These are phyloP conservation scores for Trachelus stipa DNA, from an alignment of 2,888 invertebrate species.

Conservation along the genomic window DNA sequence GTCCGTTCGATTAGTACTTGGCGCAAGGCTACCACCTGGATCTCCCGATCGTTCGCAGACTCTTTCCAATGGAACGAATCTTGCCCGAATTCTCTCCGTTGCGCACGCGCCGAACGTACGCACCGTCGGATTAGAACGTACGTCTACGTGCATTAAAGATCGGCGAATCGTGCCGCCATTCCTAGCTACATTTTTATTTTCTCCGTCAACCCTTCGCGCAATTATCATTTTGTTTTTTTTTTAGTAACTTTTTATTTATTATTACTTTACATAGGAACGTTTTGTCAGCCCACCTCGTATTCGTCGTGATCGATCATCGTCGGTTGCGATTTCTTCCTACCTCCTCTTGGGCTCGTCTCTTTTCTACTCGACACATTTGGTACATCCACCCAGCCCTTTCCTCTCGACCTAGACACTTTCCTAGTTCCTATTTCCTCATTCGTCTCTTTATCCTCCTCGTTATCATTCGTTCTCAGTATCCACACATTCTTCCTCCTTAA, in stretches of 20 bases:
- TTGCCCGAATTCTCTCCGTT: not conserved
- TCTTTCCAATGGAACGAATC: no score
- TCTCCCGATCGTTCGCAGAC: no score
- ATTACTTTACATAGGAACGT: constrained; percentile 67
- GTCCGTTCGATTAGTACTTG: not conserved
- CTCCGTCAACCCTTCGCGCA: constrained; percentile 27
- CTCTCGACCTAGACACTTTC: not conserved
- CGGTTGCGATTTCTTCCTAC: not conserved
- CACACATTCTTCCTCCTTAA: no score
- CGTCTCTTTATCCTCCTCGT: not conserved
- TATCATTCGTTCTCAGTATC: not conserved
- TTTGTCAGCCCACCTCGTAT: constrained; percentile 51
- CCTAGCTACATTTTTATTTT: constrained; percentile 12
- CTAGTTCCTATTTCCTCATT: not conserved
- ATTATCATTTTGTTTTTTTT: constrained; percentile 29
- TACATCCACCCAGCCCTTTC: no score
- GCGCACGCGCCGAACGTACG: not conserved
- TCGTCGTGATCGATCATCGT: not conserved
- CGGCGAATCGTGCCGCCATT: no score
- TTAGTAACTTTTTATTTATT: constrained; percentile 55
- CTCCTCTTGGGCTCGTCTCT: not conserved
- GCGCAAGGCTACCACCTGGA: no score
- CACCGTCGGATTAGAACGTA: no score
- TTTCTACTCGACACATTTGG: no score
- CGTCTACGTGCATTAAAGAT: no score